Evolutionary conservation across 2,113 vertebrate genomes (phyloP), one percentile per base, ranked within the genome.

Genomic region (Malurus alboscapulatus): DNA sequence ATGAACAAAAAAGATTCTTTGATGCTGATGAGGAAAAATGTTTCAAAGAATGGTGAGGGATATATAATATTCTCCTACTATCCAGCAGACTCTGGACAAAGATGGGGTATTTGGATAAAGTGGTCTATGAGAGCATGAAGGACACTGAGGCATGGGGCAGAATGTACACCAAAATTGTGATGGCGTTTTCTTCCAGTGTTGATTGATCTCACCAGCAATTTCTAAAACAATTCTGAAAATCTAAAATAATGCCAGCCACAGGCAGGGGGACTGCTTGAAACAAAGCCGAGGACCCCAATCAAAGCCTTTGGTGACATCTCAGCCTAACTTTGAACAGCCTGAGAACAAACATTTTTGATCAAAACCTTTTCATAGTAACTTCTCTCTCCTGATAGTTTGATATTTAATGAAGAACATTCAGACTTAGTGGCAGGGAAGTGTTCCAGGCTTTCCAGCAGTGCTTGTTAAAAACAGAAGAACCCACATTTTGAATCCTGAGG

Each of bases 191-290:
- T 71, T 78, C 66, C 53, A 57, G 15, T 45, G 38, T 51, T 82
- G 48, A 42, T 50, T 68, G 25, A 29, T 68, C 29, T 94, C 90
- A 16, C 17, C n/a, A 63, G 15, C 48, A 59, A 75, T 84, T 88
- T 87, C 48, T 65, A 48, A 71, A 86, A 71, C n/a, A 63, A 74
- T 71, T 71, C 26, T 81, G 51, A 55, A 93, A 87, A 34, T 26
- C 30, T 85, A 24, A 65, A 69, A 38, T 17, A 69, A 34, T 66
- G 45, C 12, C 34, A 80, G 25, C 3, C 26, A 67, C 26, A 45
- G 17, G 17, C 71, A 58, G 4, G 5, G 1, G 9, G 15, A 66
- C 63, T 69, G 10, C 26, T 36, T 0, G 0, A 88, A 92, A 91
- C 42, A 80, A 88, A 92, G 27, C 26, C 1, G 5, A 89, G 40